phyloP scores from a whole-genome alignment of 2,888 invertebrate genomes.

The Proisotoma minuta region DNA sequence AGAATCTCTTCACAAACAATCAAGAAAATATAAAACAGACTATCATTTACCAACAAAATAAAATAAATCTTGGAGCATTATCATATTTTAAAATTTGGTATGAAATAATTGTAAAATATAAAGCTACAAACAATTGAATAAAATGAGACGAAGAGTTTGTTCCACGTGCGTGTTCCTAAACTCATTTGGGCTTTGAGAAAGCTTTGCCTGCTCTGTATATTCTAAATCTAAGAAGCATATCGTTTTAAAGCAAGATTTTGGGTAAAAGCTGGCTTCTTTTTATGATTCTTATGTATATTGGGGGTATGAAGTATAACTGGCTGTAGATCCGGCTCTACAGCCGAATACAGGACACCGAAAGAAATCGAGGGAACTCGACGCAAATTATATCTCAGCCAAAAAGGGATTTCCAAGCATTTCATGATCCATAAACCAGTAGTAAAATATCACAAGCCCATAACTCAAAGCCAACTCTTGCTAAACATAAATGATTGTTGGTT shows the following conservation, averaged over 20 bases:
- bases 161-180: not conserved
- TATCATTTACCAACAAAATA: no score
- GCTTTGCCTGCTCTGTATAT: not conserved
- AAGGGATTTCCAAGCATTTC: not conserved
- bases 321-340: not conserved
- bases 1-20: no score
- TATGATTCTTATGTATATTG: not conserved
- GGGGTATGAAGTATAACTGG: not conserved
- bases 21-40: no score
- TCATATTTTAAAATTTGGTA: no score
- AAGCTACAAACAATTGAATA: no score
- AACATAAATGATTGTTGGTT: no score
- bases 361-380: not conserved
- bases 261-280: slow-evolving; percentile 4
- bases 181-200: not conserved
- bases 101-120: no score
- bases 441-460: no score
- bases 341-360: slow-evolving; percentile 7
- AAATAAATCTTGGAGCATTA: no score
- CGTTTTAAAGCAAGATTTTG: slow-evolving; percentile 11
- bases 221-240: not conserved
- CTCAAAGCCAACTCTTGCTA: no score
- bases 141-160: no score
- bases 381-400: not conserved
- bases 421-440: not conserved